Conservation (phyloP, 2,113 vertebrate genomes). For the Passerina amoena region DNA sequence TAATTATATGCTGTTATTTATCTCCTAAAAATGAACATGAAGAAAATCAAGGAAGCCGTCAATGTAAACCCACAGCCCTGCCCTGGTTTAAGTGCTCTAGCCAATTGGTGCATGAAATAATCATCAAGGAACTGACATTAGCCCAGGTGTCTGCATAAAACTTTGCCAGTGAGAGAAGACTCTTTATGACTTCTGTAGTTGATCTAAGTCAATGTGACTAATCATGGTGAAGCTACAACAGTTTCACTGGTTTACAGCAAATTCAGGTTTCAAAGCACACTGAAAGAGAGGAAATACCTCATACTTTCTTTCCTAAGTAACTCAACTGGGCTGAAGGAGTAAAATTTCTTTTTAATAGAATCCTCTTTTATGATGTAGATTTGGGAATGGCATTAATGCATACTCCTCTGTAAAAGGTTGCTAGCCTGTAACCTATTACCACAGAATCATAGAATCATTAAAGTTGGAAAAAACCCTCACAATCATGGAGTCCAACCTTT, state of each 20-base stretch:
- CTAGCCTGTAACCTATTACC: neutral
- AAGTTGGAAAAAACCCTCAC: neutral
- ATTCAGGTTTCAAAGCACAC: neutral
- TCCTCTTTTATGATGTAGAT: neutral
- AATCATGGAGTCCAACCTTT: neutral
- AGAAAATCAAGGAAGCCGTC: neutral
- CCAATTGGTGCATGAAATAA: neutral
- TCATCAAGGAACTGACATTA: neutral
- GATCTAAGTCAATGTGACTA: neutral
- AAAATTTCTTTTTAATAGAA: neutral
- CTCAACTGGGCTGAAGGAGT: neutral
- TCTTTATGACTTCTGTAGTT: neutral
- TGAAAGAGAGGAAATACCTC: neutral
- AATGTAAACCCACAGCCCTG: neutral
- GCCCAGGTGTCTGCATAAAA: neutral
- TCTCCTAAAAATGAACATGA: neutral
- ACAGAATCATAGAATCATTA: neutral
- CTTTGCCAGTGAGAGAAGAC: neutral
- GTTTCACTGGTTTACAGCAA: neutral
- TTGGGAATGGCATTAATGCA: neutral
- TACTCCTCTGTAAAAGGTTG: neutral
- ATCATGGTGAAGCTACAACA: neutral
- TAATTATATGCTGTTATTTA: neutral
- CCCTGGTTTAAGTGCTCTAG: neutral
- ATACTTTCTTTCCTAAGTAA: neutral